Percentiles rank a stretch among this genome's conserved stretches.
phyloP scores from a whole-genome alignment of 2,888 invertebrate species.

The Leucoma salicis region DNA sequence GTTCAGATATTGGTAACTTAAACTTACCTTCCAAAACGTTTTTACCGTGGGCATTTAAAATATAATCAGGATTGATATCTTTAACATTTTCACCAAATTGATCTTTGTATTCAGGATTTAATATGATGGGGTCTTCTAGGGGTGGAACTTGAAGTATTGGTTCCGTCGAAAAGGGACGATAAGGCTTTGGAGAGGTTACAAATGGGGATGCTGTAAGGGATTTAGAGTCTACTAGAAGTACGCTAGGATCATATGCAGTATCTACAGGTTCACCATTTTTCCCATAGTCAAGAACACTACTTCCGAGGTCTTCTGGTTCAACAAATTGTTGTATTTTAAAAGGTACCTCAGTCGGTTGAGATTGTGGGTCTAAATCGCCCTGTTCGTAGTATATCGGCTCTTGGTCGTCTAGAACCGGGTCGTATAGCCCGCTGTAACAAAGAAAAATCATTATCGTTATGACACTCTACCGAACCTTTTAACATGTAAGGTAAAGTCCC shows the following conservation, averaged over 20 bases:
- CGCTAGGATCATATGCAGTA: slow-evolving; percentile 13
- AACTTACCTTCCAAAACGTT: slow-evolving; percentile 28
- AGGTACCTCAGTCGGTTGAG: slow-evolving; percentile 67
- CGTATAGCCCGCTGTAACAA: slow-evolving; percentile 69
- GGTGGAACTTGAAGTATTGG: slow-evolving; percentile 53
- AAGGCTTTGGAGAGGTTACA: slow-evolving; percentile 48
- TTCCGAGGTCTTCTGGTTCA: slow-evolving; percentile 33
- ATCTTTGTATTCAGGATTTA: slow-evolving; percentile 60
- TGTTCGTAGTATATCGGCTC: slow-evolving; percentile 64
- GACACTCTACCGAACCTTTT: too few relatives aligned
- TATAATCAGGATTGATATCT: slow-evolving; percentile 38
- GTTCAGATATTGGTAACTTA: slow-evolving; percentile 63
- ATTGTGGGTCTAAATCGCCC: slow-evolving; percentile 66
- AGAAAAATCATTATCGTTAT: not conserved
- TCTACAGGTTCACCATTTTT: not conserved
- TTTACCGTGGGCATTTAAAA: slow-evolving; percentile 23
- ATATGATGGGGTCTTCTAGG: slow-evolving; percentile 64
- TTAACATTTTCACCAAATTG: slow-evolving; percentile 40
- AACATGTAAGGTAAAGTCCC: too few relatives aligned
- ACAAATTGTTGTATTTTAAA: slow-evolving; percentile 46
- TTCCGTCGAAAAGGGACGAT: slow-evolving; percentile 64
- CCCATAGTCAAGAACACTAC: slow-evolving; percentile 13
- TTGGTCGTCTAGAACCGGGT: slow-evolving; percentile 67
- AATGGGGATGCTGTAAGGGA: slow-evolving; percentile 58
- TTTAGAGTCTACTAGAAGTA: slow-evolving; percentile 29